These are phyloP conservation scores for Hesperophylax magnus DNA, from an alignment of 1,140 invertebrate genomes.

Conservation along the genomic window DNA sequence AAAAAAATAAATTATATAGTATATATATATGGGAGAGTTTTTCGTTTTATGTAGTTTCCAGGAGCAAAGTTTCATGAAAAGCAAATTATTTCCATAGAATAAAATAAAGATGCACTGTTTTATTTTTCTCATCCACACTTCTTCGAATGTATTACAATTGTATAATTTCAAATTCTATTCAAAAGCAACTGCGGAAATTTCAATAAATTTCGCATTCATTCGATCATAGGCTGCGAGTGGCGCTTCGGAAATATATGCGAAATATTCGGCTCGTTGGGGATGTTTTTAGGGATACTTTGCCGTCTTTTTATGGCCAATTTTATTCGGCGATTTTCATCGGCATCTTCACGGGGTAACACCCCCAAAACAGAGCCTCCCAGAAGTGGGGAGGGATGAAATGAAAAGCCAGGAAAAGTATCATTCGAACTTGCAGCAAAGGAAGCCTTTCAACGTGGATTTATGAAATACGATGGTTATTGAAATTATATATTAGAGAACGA, in stretches of 20 bases:
- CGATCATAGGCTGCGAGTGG: slow-evolving; percentile 30
- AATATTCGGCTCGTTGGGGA: slow-evolving; percentile 46
- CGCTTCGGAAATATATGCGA: slow-evolving; percentile 50
- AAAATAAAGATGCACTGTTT: too few relatives aligned
- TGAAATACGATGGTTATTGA: too few relatives aligned
- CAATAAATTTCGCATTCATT: not conserved
- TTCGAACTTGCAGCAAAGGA: too few relatives aligned
- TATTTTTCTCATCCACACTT: too few relatives aligned
- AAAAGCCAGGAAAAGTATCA: not conserved
- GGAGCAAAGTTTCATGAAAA: too few relatives aligned
- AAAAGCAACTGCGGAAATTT: not conserved
- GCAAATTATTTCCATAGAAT: too few relatives aligned
- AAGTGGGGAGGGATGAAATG: slow-evolving; percentile 9
- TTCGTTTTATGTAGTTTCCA: too few relatives aligned
- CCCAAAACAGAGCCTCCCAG: slow-evolving; percentile 4
- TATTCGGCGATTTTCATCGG: slow-evolving; percentile 34
- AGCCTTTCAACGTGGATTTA: too few relatives aligned
- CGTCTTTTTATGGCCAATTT: slow-evolving; percentile 57
- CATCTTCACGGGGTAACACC: slow-evolving; percentile 19
- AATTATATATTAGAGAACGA: too few relatives aligned
- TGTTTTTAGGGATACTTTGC: slow-evolving; percentile 37
- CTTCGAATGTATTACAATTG: too few relatives aligned
- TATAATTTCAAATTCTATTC: not conserved
- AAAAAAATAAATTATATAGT: too few relatives aligned
- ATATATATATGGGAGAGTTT: too few relatives aligned